A percentile compares a stretch with the other conserved stretches of the same genome.
These are phyloP conservation scores for Atlantisia rogersi DNA, from an alignment of 2,113 vertebrate species.

Conservation along the genomic window DNA sequence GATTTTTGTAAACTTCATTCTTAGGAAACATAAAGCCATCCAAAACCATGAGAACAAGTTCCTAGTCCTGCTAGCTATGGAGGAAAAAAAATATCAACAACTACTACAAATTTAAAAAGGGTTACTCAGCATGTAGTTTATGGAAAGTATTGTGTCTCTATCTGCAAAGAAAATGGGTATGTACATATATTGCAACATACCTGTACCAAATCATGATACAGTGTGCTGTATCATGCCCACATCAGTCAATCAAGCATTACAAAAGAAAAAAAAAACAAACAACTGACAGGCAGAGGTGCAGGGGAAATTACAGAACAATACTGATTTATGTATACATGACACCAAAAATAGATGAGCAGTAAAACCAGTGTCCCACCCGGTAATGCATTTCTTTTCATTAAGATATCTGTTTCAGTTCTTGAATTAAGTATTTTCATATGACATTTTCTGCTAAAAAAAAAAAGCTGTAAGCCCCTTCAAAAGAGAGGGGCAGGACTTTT, in stretches of 20 bases:
- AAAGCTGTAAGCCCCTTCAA: background rate
- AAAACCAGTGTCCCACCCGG: constrained; percentile 44
- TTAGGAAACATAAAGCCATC: constrained; percentile 33
- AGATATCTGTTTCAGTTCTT: background rate
- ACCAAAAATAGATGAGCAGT: constrained; percentile 38
- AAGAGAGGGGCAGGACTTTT: background rate
- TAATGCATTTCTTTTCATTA: constrained; percentile 66
- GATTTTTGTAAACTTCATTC: constrained; percentile 12
- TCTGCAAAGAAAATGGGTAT: background rate
- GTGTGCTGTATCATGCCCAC: background rate
- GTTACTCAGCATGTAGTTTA: background rate
- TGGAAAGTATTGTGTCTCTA: background rate
- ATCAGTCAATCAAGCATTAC: constrained; percentile 18
- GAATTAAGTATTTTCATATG: background rate
- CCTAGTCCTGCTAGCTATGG: constrained; percentile 15
- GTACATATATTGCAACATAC: background rate
- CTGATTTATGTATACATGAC: constrained; percentile 41
- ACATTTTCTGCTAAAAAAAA: background rate
- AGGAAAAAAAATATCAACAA: constrained; percentile 24
- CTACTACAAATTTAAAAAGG: background rate
- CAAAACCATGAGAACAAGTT: constrained; percentile 11
- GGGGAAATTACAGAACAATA: background rate
- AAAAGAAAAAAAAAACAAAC: background rate
- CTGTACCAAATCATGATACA: constrained; percentile 29
- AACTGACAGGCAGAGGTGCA: background rate